A percentile compares a stretch with the other conserved stretches of the same genome.
phyloP scores from a whole-genome alignment of 2,113 vertebrate genomes.

The Vidua chalybeata region DNA sequence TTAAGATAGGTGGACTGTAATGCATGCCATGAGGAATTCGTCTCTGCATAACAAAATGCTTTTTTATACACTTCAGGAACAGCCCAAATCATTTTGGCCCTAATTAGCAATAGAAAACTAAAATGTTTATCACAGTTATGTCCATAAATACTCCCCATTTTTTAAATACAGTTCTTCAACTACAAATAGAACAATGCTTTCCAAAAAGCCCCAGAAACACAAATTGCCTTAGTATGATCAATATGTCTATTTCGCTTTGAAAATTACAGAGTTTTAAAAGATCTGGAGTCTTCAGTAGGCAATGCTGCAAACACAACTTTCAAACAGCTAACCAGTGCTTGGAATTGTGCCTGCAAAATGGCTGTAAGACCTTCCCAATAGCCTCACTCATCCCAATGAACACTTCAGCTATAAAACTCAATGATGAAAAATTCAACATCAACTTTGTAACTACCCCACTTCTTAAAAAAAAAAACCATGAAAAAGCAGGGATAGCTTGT shows the following conservation, averaged over 20 bases:
- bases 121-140: neutral
- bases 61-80: neutral
- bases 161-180: neutral
- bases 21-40: slow-evolving; percentile 4
- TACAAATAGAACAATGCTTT: neutral
- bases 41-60: neutral
- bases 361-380: neutral
- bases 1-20: neutral
- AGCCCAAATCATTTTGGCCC: neutral
- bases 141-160: neutral
- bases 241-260: neutral
- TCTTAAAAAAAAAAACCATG: neutral
- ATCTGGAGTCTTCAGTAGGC: neutral
- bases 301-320: neutral
- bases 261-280: neutral
- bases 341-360: neutral
- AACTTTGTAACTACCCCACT: neutral
- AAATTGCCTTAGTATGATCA: neutral
- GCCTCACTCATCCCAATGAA: neutral
- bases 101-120: neutral
- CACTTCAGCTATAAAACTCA: neutral
- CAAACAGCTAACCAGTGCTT: neutral
- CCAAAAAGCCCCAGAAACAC: neutral
- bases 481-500: neutral
- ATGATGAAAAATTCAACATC: neutral